Evolutionary conservation across 92 coral and sea anemone species (phyloP).

Genomic region (Heteractis magnifica): DNA sequence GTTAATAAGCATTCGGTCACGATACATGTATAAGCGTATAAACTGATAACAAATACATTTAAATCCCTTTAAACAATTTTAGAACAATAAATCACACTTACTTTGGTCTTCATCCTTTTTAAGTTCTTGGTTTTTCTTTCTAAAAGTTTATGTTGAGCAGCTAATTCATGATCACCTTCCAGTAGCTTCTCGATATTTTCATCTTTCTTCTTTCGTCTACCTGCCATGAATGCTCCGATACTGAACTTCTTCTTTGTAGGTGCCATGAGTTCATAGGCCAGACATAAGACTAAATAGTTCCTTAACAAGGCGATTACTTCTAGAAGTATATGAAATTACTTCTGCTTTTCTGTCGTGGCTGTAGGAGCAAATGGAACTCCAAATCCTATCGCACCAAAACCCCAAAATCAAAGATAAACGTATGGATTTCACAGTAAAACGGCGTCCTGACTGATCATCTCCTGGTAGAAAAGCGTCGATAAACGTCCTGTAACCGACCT

Average conservation of each 20-base stretch:
- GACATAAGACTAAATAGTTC: too few relatives aligned
- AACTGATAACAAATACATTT: neutral
- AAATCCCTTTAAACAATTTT: neutral
- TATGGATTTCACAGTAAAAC: too few relatives aligned
- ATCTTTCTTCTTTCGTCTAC: neutral
- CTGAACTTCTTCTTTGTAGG: neutral
- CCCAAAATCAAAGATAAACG: too few relatives aligned
- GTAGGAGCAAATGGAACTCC: too few relatives aligned
- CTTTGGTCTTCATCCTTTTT: constrained; percentile 7
- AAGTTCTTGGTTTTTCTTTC: neutral
- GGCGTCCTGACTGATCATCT: too few relatives aligned
- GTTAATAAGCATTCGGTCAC: too few relatives aligned
- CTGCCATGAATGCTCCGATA: neutral
- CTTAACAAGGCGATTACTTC: too few relatives aligned
- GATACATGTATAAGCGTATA: neutral
- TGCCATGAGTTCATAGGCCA: neutral
- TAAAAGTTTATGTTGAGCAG: neutral
- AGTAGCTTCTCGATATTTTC: neutral
- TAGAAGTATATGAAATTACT: too few relatives aligned
- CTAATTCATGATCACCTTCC: neutral
- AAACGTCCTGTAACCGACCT: too few relatives aligned
- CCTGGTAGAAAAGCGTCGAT: too few relatives aligned
- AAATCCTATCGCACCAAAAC: too few relatives aligned
- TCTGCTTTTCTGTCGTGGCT: too few relatives aligned
- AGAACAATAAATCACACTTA: neutral